phyloP scores from a whole-genome alignment of 2,113 vertebrate genomes.

The Nyctibius bracteatus region DNA sequence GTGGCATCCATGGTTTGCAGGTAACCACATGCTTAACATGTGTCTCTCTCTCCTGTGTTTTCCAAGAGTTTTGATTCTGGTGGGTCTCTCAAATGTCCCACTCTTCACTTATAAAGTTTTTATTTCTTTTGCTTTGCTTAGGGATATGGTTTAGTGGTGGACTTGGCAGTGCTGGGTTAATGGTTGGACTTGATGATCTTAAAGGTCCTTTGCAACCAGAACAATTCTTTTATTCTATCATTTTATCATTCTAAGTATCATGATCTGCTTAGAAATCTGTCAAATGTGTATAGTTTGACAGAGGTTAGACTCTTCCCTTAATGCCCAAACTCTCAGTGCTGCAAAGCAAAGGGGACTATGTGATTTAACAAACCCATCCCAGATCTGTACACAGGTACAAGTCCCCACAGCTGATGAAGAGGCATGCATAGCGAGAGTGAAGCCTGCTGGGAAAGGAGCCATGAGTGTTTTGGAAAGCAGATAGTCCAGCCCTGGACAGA shows the following conservation, averaged over 20 bases:
- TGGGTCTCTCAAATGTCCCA: not conserved
- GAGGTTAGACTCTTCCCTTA: not conserved
- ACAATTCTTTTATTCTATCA: no score
- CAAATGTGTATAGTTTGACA: not conserved
- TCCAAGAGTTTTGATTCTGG: not conserved
- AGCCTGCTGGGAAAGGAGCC: not conserved
- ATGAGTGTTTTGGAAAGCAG: not conserved
- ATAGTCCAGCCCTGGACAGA: no score
- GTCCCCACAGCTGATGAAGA: not conserved
- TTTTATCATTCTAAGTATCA: not conserved
- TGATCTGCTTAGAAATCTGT: not conserved
- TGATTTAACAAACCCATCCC: not conserved
- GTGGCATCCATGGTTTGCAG: not conserved
- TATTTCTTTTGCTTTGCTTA: not conserved
- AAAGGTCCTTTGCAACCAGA: no score
- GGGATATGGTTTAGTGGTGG: no score
- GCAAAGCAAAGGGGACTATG: not conserved
- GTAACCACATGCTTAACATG: not conserved
- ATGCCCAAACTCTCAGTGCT: not conserved
- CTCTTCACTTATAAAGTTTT: not conserved
- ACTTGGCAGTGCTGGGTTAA: no score
- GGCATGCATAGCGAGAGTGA: not conserved
- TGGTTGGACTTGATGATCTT: no score
- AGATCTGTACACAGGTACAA: no score
- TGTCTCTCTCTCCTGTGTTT: not conserved